These are phyloP conservation scores for Gila orcuttii DNA, from an alignment of 2,113 vertebrate species.

Conservation along the genomic window DNA sequence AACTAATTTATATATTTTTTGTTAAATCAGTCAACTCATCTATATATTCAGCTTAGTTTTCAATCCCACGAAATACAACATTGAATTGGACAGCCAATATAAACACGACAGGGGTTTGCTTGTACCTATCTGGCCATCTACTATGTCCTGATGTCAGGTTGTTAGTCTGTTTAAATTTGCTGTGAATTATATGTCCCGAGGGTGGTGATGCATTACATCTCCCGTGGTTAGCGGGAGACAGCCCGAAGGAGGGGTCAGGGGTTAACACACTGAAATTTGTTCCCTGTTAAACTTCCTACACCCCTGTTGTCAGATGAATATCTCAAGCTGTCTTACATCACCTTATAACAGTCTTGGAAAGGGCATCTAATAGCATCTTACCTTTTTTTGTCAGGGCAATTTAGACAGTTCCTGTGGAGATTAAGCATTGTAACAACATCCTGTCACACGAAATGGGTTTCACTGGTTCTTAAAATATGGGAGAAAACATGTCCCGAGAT, in stretches of 20 bases:
- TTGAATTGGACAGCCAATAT: conserved; percentile 14
- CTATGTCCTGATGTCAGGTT: conserved; percentile 27
- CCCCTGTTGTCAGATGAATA: conserved; percentile 6
- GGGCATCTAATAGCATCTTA: background rate
- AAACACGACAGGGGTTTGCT: background rate
- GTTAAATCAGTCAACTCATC: too few species aligned
- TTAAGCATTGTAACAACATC: background rate
- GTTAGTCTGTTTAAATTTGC: conserved; percentile 31
- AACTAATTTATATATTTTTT: too few species aligned
- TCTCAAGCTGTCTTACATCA: background rate
- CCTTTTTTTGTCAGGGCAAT: background rate
- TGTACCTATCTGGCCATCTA: conserved; percentile 23
- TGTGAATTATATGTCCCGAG: background rate
- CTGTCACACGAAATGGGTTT: background rate
- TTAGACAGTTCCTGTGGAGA: background rate
- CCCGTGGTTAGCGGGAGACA: background rate
- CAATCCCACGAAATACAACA: background rate
- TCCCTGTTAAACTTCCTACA: conserved; percentile 9
- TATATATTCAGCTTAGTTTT: background rate
- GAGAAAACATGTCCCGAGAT: background rate
- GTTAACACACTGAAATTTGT: conserved; percentile 34
- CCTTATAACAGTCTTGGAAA: background rate
- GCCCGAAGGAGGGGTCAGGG: conserved; percentile 4
- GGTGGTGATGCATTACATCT: conserved; percentile 14
- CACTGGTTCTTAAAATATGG: background rate